phyloP scores from a whole-genome alignment of 2,888 invertebrate species.

The Drosophila diplacantha region DNA sequence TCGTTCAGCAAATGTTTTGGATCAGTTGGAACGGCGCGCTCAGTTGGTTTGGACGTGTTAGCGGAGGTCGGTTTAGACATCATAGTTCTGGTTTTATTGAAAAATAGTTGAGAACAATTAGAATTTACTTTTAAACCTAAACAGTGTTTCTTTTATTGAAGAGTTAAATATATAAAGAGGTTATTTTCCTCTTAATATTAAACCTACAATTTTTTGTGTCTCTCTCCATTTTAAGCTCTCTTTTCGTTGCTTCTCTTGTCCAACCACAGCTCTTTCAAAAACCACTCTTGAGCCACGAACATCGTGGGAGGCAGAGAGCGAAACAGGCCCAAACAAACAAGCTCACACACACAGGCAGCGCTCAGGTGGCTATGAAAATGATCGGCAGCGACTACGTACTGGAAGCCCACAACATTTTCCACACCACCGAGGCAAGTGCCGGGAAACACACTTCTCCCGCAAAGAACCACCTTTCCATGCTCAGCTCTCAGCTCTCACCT shows the following conservation, averaged over 20 bases:
- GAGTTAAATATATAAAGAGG: neutral
- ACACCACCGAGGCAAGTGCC: slow-evolving; percentile 87
- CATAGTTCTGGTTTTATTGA: neutral
- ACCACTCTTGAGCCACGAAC: slow-evolving; percentile 47
- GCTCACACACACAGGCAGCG: slow-evolving; percentile 1
- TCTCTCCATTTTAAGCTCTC: neutral
- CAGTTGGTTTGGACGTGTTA: slow-evolving; percentile 63
- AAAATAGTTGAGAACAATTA: neutral
- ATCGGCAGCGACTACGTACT: slow-evolving; percentile 90
- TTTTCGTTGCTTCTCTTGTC: slow-evolving; percentile 21
- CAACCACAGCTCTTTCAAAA: slow-evolving; percentile 1
- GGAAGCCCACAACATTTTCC: slow-evolving; percentile 92
- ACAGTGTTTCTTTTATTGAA: no score
- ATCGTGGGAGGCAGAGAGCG: slow-evolving; percentile 48
- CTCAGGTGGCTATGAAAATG: slow-evolving; percentile 79
- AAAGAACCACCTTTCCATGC: slow-evolving; percentile 6
- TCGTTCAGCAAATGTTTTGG: slow-evolving; percentile 52
- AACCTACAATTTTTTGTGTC: neutral
- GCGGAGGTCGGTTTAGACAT: slow-evolving; percentile 39
- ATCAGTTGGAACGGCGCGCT: slow-evolving; percentile 66
- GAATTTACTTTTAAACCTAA: no score
- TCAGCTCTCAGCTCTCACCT: slow-evolving; percentile 26
- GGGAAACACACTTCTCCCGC: slow-evolving; percentile 12
- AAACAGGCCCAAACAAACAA: slow-evolving; percentile 54
- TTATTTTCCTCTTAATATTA: no score